These are phyloP conservation scores for Lasioglossum malachurum DNA, from an alignment of 2,888 invertebrate genomes.

Conservation along the genomic window DNA sequence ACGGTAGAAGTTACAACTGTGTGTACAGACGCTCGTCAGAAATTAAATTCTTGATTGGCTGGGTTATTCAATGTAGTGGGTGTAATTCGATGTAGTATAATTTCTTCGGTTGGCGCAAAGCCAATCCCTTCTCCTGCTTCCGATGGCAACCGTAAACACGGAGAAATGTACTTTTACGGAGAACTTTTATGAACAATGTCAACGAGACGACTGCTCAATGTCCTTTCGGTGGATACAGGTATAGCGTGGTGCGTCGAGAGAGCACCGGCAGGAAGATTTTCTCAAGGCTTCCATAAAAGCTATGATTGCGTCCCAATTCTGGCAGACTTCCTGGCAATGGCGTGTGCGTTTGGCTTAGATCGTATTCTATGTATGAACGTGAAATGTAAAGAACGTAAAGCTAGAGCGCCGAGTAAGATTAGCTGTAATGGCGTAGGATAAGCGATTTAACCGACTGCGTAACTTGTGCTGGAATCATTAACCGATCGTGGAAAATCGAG, in stretches of 20 bases:
- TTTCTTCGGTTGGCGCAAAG: not conserved
- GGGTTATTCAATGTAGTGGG: too few relatives aligned
- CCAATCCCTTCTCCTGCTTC: not conserved
- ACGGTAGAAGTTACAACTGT: too few relatives aligned
- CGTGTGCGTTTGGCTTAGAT: constrained; percentile 72
- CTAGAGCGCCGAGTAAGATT: constrained; percentile 60
- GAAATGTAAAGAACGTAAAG: constrained; percentile 45
- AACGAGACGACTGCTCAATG: not conserved
- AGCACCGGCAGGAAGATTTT: constrained; percentile 59
- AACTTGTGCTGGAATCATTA: constrained; percentile 56
- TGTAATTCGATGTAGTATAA: not conserved
- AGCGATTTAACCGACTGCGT: constrained; percentile 65
- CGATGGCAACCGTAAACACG: not conserved
- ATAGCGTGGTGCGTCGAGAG: not conserved
- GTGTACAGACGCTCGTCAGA: too few relatives aligned
- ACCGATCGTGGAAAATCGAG: constrained; percentile 25
- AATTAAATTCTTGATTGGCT: too few relatives aligned
- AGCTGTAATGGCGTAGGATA: constrained; percentile 64
- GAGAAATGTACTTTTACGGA: not conserved
- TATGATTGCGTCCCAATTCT: constrained; percentile 78
- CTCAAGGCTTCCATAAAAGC: constrained; percentile 75
- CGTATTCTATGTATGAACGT: constrained; percentile 53
- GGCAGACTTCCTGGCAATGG: constrained; percentile 73
- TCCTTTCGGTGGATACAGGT: not conserved
- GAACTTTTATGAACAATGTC: not conserved